Base-by-base conservation (phyloP, 2,113 vertebrate species). In the Rhadina sibilatrix region DNA sequence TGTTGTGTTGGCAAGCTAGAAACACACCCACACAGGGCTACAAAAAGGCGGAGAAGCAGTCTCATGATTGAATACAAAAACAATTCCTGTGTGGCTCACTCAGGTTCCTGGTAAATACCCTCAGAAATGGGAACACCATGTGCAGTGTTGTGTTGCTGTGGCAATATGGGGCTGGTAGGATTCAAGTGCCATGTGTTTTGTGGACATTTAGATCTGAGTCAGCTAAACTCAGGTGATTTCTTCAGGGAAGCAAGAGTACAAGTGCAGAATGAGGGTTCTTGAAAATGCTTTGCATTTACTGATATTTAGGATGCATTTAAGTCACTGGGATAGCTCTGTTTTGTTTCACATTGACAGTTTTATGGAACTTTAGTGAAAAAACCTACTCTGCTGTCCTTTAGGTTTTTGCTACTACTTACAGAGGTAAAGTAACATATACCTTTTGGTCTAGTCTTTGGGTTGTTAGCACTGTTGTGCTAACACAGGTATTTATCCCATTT, bases 1-100 rank as follows among this genome's bases (percentile, higher is more conserved):
- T 92, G 90, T 94, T 97, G 52, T 97, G 52, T 56, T 94, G 76
- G 80, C 89, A 91, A 77, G 64, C 83, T 94, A n/a, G 66, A 95
- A 93, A 93, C 76, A 90, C 83, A 66, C 80, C 86, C 86, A 92
- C 71, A 8, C 35, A 37, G 69, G 89, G 69, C 69, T 83, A 74
- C 70, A 66, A 66, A 60, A 77, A 95, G 79, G 75, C 1, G 0
- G 54, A 94, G 90, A 83, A 78, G 60, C 83, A 90, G 83, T 66
- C 60, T 89, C 64, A 81, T 78, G 86, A 92, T 60, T 50, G 64
- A 91, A 70, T 11, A 92, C 33, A 54, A 81, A 92, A 94, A 30
- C 80, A 90, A 33, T 80, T 80, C 47, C 83, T 74, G 59, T 0
- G 10, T 87, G 87, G 42, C 89, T 93, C 61, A 44, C 31, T 53